phyloP scores from a whole-genome alignment of 2,113 vertebrate species.

The Plestiodon gilberti region DNA sequence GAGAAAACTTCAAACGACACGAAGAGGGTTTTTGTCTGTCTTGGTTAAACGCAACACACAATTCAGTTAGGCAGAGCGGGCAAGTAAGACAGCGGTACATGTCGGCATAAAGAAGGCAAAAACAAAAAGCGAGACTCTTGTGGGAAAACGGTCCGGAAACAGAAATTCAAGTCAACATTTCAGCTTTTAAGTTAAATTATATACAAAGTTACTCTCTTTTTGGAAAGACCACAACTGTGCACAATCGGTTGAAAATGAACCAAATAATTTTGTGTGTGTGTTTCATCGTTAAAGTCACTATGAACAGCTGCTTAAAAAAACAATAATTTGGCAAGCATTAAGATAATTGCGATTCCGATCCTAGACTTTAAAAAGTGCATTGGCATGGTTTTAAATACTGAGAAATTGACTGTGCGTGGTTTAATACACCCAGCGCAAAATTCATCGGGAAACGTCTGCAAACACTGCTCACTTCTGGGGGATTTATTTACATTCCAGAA shows the following conservation, averaged over 20 bases:
- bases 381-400: slow-evolving; percentile 21
- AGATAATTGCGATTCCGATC: slow-evolving; percentile 56
- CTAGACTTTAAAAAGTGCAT: slow-evolving; percentile 58
- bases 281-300: neutral
- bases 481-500: neutral
- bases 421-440: no score
- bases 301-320: neutral
- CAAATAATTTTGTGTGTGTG: slow-evolving; percentile 22
- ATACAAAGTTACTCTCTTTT: slow-evolving; percentile 48
- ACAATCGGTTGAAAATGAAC: slow-evolving; percentile 49
- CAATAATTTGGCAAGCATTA: slow-evolving; percentile 64
- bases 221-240: slow-evolving; percentile 22
- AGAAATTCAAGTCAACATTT: slow-evolving; percentile 73
- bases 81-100: slow-evolving; percentile 59
- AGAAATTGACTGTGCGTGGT: neutral
- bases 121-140: neutral
- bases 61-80: slow-evolving; percentile 54
- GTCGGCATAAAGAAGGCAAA: slow-evolving; percentile 27
- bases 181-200: slow-evolving; percentile 68
- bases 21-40: slow-evolving; percentile 33
- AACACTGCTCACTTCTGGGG: neutral
- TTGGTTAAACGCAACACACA: slow-evolving; percentile 57
- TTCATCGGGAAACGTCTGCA: neutral
- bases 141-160: slow-evolving; percentile 66
- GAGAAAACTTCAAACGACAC: neutral